Evolutionary conservation across 2,113 vertebrate genomes (phyloP), one percentile per base, ranked within the genome.

Genomic region (Myrmecophaga tridactyla): DNA sequence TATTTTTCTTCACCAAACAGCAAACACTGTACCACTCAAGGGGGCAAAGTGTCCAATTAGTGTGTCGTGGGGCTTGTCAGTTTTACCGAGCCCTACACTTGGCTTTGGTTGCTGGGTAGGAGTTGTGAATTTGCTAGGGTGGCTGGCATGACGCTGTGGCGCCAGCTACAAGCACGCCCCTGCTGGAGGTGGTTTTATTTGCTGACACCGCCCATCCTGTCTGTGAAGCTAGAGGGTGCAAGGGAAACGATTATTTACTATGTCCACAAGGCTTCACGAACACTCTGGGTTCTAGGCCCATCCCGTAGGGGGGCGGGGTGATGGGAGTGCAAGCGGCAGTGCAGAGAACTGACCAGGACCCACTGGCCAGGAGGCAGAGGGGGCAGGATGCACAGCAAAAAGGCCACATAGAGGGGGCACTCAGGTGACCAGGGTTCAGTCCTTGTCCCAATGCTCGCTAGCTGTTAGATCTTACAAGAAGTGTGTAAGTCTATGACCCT

Each of bases 121-220:
- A 94, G 83, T 84, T 25, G 70, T 84, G 95, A 91, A 46, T 36
- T 73, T 69, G 72, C 51, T 92, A 51, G 60, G 12, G 46, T 72
- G 87, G 85, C 85, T 96, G 96, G 96, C 90, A 76, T 41, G 62
- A 41, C 18, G 46, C 90, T 83, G 46, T 21, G 85, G 90, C 63
- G 39, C 96, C 96, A 89, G 90, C 2, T 75, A 89, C 88, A 86
- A 96, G 81, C 48, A 48, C 63, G 76, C 73, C 70, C 77, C 84
- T 39, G 94, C 87, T 96, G 94, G 92, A 95, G 77, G 88, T 51
- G 60, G 73, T 94, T 96, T 95, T 90, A 92, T 90, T 87, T n/a
- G 89, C 43, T 18, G 72, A 88, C 18, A 1, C 87, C 34, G 43
- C 34, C 62, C 43, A 23, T 70, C 62, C 36, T 39, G 65, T 60